Conservation (phyloP, 1,140 invertebrate species). For the Nymphalis io region DNA sequence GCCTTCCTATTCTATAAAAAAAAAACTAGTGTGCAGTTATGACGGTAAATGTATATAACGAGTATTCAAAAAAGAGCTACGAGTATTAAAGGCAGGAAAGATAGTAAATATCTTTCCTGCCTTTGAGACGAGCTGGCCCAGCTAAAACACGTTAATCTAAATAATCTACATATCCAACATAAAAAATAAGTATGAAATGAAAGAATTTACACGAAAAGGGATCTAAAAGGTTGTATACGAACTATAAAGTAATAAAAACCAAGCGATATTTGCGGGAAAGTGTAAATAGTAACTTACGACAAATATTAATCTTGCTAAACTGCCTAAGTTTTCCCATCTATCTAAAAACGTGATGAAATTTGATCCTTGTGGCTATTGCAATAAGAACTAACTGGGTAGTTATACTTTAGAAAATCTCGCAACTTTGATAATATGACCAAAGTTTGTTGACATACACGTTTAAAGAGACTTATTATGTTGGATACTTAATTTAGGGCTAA, state of each 20-base stretch:
- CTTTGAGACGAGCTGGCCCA: too few relatives aligned
- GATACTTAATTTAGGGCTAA: background rate
- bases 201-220: background rate
- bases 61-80: too few relatives aligned
- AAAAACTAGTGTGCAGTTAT: too few relatives aligned
- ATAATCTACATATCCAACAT: too few relatives aligned
- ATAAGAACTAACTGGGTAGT: background rate
- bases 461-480: constrained; percentile 5
- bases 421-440: constrained; percentile 26
- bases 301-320: constrained; percentile 35
- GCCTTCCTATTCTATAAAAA: too few relatives aligned
- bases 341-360: constrained; percentile 5
- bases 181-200: too few relatives aligned
- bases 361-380: constrained; percentile 2
- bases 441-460: constrained; percentile 13
- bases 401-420: constrained; percentile 7
- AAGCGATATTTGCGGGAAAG: constrained; percentile 22
- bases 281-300: constrained; percentile 24
- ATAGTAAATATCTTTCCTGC: too few relatives aligned
- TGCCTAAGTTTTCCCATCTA: constrained; percentile 26
- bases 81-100: too few relatives aligned
- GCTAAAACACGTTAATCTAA: too few relatives aligned
- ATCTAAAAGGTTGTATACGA: background rate
- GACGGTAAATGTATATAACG: too few relatives aligned
- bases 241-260: background rate